Evolutionary conservation across 2,113 vertebrate species (phyloP).

Genomic region (Tonatia bakeri): DNA sequence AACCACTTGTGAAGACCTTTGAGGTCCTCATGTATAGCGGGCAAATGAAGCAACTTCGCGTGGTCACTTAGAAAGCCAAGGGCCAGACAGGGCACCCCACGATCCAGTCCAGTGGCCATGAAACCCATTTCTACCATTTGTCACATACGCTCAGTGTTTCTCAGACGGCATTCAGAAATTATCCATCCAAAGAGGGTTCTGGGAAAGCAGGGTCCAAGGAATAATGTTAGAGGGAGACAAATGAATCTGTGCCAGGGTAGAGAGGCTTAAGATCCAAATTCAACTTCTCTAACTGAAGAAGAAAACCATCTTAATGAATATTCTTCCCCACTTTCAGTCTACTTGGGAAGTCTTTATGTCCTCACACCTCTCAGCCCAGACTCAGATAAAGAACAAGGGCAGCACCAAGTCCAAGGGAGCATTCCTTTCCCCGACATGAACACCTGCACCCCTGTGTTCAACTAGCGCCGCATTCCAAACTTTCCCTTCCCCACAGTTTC

Average conservation of each 20-base stretch:
- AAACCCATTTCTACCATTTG: constrained; percentile 41
- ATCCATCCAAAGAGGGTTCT: constrained; percentile 29
- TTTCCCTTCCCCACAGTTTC: neutral
- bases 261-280: neutral
- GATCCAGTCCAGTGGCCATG: constrained; percentile 37
- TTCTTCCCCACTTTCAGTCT: neutral
- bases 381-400: neutral
- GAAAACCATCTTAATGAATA: constrained; percentile 22
- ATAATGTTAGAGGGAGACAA: constrained; percentile 17
- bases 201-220: neutral
- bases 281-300: constrained; percentile 12
- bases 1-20: constrained; percentile 24
- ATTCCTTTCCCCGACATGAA: neutral
- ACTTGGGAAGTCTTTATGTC: neutral
- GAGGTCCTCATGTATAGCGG: constrained; percentile 31
- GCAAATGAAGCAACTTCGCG: constrained; percentile 27
- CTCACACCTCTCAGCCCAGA: neutral
- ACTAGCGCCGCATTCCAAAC: neutral
- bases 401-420: neutral
- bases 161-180: constrained; percentile 35
- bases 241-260: neutral
- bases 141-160: constrained; percentile 19
- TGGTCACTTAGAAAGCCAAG: constrained; percentile 28
- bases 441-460: neutral
- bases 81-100: constrained; percentile 47